Base-by-base conservation (phyloP, 2,113 vertebrate genomes). In the Castor canadensis region DNA sequence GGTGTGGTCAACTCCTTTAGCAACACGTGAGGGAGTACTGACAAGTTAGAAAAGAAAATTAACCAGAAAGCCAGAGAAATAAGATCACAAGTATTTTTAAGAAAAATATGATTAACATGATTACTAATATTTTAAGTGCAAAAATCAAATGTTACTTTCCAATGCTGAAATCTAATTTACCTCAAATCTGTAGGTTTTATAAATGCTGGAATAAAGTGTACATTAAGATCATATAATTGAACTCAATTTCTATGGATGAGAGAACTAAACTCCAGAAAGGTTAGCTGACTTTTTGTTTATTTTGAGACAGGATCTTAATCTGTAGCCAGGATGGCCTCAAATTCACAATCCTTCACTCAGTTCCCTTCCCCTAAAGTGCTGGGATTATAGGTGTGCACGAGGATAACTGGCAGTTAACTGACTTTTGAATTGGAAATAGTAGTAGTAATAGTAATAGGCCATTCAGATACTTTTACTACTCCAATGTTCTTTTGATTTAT, bases 21-120 rank as follows among this genome's bases (percentile, higher is more conserved):
- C 98, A 96, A 98, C 97, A 95, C 98, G 98, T 95, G 98, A 98
- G 89, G 98, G 98, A 97, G 98, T 98, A 98, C 99, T 99, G 97
- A 45, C 82, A 98, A 62, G 87, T 95, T 40, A 96, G 89, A 83
- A 96, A 73, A 97, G 86, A 95, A 87, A 28, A 95, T 96, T 92
- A 87, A 87, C 38, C 79, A 94, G 83, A 86, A 86, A 96, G 89
- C 38, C 54, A 85, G 72, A 94, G 62, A 76, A 28, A 75, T 38
- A 54, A 89, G 58, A 89, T 69, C 43, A 92, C 30, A 94, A 92
- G 81, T 26, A 8, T 16, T 89, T 97, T 86, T 49, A 73, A 93
- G 56, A 52, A 95, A 95, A 90, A 95, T 6, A 24, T 19, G 17
- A 77, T 66, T 89, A 95, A 76, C 30, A 93, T 79, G 96, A 76